Evolutionary conservation across 2,888 invertebrate genomes (phyloP).

Genomic region (Conomelus anceps): DNA sequence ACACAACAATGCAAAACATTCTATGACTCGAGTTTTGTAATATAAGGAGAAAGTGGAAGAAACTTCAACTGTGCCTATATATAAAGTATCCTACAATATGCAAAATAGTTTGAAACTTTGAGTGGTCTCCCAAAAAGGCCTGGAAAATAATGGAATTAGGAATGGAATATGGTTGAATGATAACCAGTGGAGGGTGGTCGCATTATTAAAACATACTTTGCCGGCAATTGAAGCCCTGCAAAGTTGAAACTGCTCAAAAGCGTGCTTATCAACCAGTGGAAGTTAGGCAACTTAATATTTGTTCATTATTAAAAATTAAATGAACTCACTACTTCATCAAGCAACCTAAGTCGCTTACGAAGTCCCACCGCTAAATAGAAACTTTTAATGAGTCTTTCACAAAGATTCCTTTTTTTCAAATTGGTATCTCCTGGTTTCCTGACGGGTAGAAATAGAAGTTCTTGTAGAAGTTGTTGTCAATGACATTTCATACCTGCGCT

Average conservation of each 20-base stretch:
- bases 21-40: too few relatives aligned
- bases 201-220: background rate
- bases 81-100: background rate
- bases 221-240: background rate
- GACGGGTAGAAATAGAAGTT: background rate
- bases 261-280: background rate
- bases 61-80: background rate
- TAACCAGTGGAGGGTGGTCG: background rate
- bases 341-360: background rate
- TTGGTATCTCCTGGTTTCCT: background rate
- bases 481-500: background rate
- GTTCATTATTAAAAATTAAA: background rate
- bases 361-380: background rate
- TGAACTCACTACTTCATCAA: background rate
- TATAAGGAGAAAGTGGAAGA: too few relatives aligned
- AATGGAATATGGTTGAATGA: background rate
- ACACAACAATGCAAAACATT: too few relatives aligned
- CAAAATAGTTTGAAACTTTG: background rate
- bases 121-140: background rate
- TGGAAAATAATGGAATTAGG: background rate
- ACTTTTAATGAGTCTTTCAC: background rate
- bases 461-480: background rate
- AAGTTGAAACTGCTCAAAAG: background rate
- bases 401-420: background rate
- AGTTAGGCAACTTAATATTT: background rate